A percentile compares a stretch with the other conserved stretches of the same genome.
phyloP scores from a whole-genome alignment of 2,797 vertebrate genomes.

The Mycteria americana region DNA sequence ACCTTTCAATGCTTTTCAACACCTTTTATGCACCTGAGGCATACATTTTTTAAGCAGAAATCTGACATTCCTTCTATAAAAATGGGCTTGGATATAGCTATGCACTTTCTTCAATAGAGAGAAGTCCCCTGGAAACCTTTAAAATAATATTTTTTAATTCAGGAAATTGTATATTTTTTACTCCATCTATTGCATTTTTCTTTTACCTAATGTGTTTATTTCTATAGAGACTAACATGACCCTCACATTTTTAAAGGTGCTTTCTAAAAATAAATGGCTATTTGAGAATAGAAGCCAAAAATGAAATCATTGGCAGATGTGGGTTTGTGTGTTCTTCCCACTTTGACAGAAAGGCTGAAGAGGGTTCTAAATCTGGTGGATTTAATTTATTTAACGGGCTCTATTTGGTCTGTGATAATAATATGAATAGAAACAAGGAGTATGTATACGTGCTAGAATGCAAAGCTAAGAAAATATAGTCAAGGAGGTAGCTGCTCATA shows the following conservation, averaged over 20 bases:
- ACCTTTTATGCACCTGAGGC: background rate
- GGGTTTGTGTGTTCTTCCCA: background rate
- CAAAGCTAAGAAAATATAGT: background rate
- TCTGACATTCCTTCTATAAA: background rate
- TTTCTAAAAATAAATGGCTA: background rate
- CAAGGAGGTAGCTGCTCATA: background rate
- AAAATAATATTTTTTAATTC: background rate
- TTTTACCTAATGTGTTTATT: background rate
- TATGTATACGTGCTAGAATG: background rate
- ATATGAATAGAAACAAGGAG: background rate
- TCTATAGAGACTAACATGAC: background rate
- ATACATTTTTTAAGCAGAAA: background rate
- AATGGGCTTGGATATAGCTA: background rate
- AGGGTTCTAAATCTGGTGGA: background rate
- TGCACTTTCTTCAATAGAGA: background rate
- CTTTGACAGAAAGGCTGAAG: background rate
- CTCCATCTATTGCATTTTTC: background rate
- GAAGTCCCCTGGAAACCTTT: background rate
- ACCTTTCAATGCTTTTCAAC: background rate
- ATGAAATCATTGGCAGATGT: background rate
- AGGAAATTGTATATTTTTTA: background rate
- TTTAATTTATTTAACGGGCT: background rate
- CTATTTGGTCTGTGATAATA: background rate
- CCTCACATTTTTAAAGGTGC: background rate
- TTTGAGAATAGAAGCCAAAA: constrained; percentile 4